Base-by-base conservation (phyloP, 2,888 invertebrate genomes). In the Poecilobothrus nobilitatus region DNA sequence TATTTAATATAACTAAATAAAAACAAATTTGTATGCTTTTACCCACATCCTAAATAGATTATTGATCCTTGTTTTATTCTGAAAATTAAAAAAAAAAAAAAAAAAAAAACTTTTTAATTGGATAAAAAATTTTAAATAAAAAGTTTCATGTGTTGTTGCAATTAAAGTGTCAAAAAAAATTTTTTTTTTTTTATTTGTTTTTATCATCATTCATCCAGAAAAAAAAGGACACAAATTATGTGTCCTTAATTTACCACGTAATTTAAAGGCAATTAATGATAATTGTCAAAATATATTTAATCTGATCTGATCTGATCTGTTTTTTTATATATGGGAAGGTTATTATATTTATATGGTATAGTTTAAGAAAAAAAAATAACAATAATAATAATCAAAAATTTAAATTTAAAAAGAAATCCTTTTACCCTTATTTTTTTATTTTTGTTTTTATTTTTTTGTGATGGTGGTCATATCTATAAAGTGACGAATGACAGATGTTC, bases 261-360 rank as follows among this genome's bases (percentile, higher is more conserved):
- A 53, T 53, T 53, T 53, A 53, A 53, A 53, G 18, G 53, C 53
- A 53, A 53, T 53, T 53, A 53, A 53, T 53, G 53, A 53, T 53
- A 53, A 53, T 53, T 53, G 53, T 53, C 53, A 53, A 53, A 53
- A 53, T 53, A 53, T 8, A 53, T 53, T 53, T 53, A 53, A 53
- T 53, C 53, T 53, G 15, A 27, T 27, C 2, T 5, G 27, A 27
- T 27, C 27, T 27, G 27, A 27, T 27, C 27, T 27, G 27, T 4
- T 27, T 27, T 27, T 27, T 27, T 53, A 53, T 53, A n/a, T 53
- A 53, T 53, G 6, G 18, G 53, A 53, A 53, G 53, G 12, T 53
- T n/a, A 53, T 53, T 53, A 53, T n/a, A 2, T 6, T 53, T 18
- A 18, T 53, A 18, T n/a, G 15, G 6, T 2, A n/a, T 53, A 15